Evolutionary conservation across 2,113 vertebrate genomes (phyloP), one percentile per base, ranked within the genome.

Genomic region (Rostratula benghalensis): DNA sequence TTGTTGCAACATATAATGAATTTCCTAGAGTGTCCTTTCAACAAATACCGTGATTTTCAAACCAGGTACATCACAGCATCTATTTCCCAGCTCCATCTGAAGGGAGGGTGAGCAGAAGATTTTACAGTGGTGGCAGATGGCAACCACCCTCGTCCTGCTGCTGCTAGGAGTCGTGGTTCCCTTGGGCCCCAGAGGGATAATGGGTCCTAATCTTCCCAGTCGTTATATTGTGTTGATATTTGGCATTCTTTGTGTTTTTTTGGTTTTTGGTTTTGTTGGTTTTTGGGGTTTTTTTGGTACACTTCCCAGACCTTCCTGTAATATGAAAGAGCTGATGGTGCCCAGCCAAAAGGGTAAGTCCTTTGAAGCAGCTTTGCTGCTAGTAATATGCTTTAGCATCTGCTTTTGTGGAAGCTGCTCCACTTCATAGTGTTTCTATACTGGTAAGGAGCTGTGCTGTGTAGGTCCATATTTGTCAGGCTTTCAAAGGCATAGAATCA

Each of bases 81-180:
- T 15, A 5, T 93, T 92, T 69, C 67, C 54, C 54, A 77, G 35
- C 27, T 48, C 59, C 3, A 4, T 50, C 85, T 78, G 81, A 92
- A 57, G 3, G 14, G 63, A 27, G 23, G 53, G 35, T 15, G 56
- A 93, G 64, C 93, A 96, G 95, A 89, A 94, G 94, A 96, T n/a
- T 94, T 95, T 60, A 68, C n/a, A 94, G 61, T 45, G 59, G 57
- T 46, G 64, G 81, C 96, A 98, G 97, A 96, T 95, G 95, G 95
- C 90, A 84, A 54, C 39, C 69, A 69, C 86, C 76, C 78, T 85
- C 84, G 80, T 90, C 71, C 70, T 75, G 6, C 71, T 84, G 74
- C 61, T 91, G 83, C 68, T 85, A 77, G 24, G 53, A 46, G 67
- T 51, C 3, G 1, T 6, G 6, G 50, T 61, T 87, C 88, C 83